Conservation (phyloP, 1,140 invertebrate species). For the Nasonia vitripennis region DNA sequence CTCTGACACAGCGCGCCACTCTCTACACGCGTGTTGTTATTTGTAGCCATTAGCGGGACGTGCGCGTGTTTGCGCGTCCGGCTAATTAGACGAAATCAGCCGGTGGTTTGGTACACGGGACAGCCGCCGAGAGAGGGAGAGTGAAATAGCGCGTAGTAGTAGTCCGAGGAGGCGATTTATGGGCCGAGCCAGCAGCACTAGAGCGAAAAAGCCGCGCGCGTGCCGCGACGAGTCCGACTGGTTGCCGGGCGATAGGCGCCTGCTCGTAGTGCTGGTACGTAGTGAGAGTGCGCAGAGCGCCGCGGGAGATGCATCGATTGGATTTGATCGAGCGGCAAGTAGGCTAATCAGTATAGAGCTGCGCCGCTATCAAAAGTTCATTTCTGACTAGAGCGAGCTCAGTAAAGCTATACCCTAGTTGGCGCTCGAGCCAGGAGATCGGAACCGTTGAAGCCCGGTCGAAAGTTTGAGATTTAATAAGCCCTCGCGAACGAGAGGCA, state of each 20-base stretch:
- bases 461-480: slow-evolving; percentile 60
- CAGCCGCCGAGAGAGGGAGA: background rate
- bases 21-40: background rate
- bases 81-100: slow-evolving; percentile 50
- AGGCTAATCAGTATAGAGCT: slow-evolving; percentile 46
- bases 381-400: slow-evolving; percentile 35
- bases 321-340: slow-evolving; percentile 33
- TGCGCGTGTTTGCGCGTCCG: slow-evolving; percentile 41
- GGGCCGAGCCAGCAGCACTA: background rate
- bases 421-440: slow-evolving; percentile 39
- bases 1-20: background rate
- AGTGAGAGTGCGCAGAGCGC: background rate
- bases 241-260: slow-evolving; percentile 9
- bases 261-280: too few relatives aligned
- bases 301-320: slow-evolving; percentile 14
- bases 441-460: slow-evolving; percentile 54
- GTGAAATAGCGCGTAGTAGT: background rate
- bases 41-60: slow-evolving; percentile 33
- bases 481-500: slow-evolving; percentile 47
- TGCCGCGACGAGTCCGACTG: background rate
- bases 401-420: background rate
- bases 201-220: background rate
- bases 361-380: slow-evolving; percentile 43
- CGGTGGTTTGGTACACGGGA: background rate
- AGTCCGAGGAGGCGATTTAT: slow-evolving; percentile 1